Evolutionary conservation across 2,113 vertebrate species (phyloP), one percentile per base, ranked within the genome.

Genomic region (Tachuris rubrigastra): DNA sequence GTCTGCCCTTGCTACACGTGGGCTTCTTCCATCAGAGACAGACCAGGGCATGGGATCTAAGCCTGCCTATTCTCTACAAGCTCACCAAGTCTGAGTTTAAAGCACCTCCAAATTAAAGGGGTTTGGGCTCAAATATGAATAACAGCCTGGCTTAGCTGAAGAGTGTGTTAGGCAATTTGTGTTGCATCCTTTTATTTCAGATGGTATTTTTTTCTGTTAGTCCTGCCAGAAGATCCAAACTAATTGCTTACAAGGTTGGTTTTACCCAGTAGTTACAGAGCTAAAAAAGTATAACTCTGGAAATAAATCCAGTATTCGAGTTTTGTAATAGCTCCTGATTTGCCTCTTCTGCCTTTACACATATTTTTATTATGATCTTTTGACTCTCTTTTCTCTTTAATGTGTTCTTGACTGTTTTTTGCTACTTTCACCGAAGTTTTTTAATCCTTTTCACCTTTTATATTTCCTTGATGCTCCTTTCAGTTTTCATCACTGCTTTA

Each of bases 41-140:
- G 50, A 39, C 3, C 22, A 12, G 46, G 41, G 5, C 31, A 66
- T 1, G 1, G 23, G 46, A 63, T 73, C 33, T 16, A 8, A 60
- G 50, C 24, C 62, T 42, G 14, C 39, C 50, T 49, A 8, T 10
- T 23, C 9, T 0, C 46, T 39, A 41, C 0, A 0, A 41, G 33
- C 31, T 75, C 19, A 10, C 35, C 42, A n/a, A 15, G 14, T 6
- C 37, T 53, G 63, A 3, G 6, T 37, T 75, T 69, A 35, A 76
- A 60, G 30, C 33, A 21, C 23, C 52, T 47, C 63, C 41, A 49
- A 7, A 30, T 5, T 14, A 23, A 30, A 39, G 56, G 39, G 35
- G 8, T 49, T 59, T 49, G 25, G 14, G 6, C 18, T 66, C 9
- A 35, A 46, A 25, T 47, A 33, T 3, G 12, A 53, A 3, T 16